Percentiles rank a stretch among this genome's conserved stretches.
Evolutionary conservation across 1,140 invertebrate genomes (phyloP).

Genomic region (Adelges cooleyi): DNA sequence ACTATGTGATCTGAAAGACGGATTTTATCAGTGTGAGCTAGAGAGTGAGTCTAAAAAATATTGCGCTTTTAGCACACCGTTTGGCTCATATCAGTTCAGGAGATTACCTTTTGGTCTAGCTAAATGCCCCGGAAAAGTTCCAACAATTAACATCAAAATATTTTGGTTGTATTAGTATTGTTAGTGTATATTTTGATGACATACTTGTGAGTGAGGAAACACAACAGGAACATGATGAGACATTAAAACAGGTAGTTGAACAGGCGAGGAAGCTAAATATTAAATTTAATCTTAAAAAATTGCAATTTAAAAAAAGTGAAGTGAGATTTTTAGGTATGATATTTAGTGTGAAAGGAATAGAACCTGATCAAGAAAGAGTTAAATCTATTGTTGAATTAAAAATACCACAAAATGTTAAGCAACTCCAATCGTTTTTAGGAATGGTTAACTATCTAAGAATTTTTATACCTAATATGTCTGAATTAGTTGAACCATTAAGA

Average conservation of each 20-base stretch:
- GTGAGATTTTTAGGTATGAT: neutral
- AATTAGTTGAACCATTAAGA: conserved; percentile 27
- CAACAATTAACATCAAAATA: conserved; percentile 29
- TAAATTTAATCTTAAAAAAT: conserved; percentile 1
- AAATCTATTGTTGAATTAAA: conserved; percentile 37
- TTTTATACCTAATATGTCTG: conserved; percentile 25
- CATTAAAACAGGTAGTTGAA: conserved; percentile 34
- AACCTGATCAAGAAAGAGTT: neutral
- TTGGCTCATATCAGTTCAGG: neutral
- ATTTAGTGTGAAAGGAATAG: neutral
- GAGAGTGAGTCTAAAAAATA: neutral
- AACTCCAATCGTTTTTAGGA: conserved; percentile 37
- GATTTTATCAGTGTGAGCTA: neutral
- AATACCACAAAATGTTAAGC: conserved; percentile 35
- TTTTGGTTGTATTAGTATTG: conserved; percentile 8
- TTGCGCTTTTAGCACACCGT: conserved; percentile 18
- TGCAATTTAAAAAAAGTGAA: neutral
- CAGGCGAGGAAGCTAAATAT: conserved; percentile 29
- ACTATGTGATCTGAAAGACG: neutral
- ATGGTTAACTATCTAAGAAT: conserved; percentile 36
- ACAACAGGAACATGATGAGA: conserved; percentile 32
- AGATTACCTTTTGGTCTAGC: neutral
- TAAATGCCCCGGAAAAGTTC: conserved; percentile 27
- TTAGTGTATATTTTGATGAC: conserved; percentile 36
- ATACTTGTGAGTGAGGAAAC: conserved; percentile 33